Percentiles rank a stretch among this genome's conserved stretches.
phyloP scores from a whole-genome alignment of 1,140 invertebrate species.

The Tetramorium parvispinum region DNA sequence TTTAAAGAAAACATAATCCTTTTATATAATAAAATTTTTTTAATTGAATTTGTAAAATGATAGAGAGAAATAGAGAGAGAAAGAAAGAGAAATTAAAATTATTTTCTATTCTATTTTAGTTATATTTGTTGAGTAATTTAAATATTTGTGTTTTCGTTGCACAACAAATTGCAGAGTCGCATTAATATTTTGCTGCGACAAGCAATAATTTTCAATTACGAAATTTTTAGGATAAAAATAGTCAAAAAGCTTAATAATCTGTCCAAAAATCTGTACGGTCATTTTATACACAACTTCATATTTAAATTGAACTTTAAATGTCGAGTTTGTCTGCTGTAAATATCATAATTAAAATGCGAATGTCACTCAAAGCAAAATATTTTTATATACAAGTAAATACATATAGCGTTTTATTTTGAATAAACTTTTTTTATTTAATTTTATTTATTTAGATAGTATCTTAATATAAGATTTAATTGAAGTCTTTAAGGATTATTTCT shows the following conservation, averaged over 20 bases:
- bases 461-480: background rate
- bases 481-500: background rate
- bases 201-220: background rate
- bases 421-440: background rate
- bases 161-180: background rate
- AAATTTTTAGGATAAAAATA: background rate
- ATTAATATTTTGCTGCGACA: background rate
- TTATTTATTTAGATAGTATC: background rate
- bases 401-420: background rate
- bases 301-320: slow-evolving; percentile 8
- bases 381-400: background rate
- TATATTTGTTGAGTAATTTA: background rate
- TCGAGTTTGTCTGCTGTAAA: background rate
- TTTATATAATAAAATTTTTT: background rate
- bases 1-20: background rate
- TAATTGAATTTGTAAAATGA: background rate
- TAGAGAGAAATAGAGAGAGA: background rate
- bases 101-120: background rate
- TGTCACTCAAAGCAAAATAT: background rate
- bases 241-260: background rate
- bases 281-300: background rate
- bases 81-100: background rate
- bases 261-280: background rate
- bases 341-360: slow-evolving; percentile 1
- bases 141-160: background rate